Evolutionary conservation across 2,113 vertebrate species (phyloP).

Genomic region (Anoura caudifer): DNA sequence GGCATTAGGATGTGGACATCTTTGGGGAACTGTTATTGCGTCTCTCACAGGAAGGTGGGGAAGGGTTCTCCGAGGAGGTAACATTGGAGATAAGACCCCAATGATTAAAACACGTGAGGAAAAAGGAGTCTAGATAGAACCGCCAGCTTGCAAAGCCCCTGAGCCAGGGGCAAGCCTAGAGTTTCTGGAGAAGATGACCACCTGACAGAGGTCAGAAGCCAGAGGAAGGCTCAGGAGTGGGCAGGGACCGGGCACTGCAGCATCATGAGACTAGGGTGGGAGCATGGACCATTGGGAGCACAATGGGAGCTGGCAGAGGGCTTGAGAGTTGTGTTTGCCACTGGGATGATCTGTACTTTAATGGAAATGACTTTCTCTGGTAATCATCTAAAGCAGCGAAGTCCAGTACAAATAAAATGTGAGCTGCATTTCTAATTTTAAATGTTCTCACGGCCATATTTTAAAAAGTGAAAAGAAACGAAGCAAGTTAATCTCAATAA

Average conservation of each 20-base stretch:
- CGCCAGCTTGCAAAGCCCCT: background rate
- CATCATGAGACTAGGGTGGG: fast-evolving
- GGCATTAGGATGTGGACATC: background rate
- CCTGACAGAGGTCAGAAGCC: background rate
- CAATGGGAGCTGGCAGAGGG: background rate
- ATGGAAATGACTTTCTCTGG: background rate
- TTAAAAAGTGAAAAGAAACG: background rate
- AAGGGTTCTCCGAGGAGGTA: background rate
- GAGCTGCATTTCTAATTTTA: background rate
- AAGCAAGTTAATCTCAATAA: background rate
- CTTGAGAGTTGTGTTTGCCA: background rate
- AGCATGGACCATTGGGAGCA: background rate
- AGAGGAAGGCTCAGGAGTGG: background rate
- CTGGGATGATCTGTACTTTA: background rate
- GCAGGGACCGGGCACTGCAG: background rate
- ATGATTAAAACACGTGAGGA: background rate
- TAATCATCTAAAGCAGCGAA: background rate
- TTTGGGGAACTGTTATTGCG: background rate
- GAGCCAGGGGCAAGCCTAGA: no score
- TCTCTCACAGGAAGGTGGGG: background rate
- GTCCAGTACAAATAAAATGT: background rate
- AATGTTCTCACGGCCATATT: background rate
- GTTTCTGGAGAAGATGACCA: background rate
- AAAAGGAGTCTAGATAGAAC: background rate
- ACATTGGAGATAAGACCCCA: background rate